Evolutionary conservation across 53 echinoderm and acorn worm species (phyloP).

Genomic region (Arbacia lixula): DNA sequence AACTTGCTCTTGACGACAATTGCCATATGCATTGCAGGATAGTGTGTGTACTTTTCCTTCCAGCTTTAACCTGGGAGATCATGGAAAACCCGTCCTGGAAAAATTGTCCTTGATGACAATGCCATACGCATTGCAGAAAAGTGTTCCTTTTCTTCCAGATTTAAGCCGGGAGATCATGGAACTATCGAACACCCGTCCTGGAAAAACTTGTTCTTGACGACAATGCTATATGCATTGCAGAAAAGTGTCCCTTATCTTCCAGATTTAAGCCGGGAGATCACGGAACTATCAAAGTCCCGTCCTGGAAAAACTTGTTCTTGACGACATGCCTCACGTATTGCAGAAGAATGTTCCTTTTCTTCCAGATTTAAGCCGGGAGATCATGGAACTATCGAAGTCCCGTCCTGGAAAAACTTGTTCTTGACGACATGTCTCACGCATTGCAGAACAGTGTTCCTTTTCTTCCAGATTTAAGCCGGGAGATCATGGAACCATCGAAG

Average conservation of each 20-base stretch:
- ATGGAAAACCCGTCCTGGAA: constrained; percentile 39
- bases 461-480: constrained; percentile 77
- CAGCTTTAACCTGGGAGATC: constrained; percentile 80
- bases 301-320: constrained; percentile 67
- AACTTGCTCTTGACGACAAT: constrained; percentile 66
- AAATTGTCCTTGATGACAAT: constrained; percentile 64
- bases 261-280: constrained; percentile 79
- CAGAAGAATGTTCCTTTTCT: constrained; percentile 77
- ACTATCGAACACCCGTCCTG: too few relatives aligned
- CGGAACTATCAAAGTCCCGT: too few relatives aligned
- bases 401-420: constrained; percentile 67
- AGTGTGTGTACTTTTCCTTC: constrained; percentile 76
- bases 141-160: constrained; percentile 81
- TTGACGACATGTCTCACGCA: constrained; percentile 74
- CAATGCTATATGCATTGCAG: constrained; percentile 79
- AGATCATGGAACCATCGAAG: too few relatives aligned
- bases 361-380: constrained; percentile 79
- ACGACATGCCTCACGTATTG: constrained; percentile 79
- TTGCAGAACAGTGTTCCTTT: constrained; percentile 81
- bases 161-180: constrained; percentile 80
- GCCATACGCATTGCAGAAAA: constrained; percentile 79
- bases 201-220: constrained; percentile 72
- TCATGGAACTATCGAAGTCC: too few relatives aligned
- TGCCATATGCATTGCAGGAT: constrained; percentile 80
- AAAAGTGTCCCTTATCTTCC: constrained; percentile 76